Evolutionary conservation across 2,888 invertebrate genomes (phyloP).

Genomic region (Macroteleia sp.): DNA sequence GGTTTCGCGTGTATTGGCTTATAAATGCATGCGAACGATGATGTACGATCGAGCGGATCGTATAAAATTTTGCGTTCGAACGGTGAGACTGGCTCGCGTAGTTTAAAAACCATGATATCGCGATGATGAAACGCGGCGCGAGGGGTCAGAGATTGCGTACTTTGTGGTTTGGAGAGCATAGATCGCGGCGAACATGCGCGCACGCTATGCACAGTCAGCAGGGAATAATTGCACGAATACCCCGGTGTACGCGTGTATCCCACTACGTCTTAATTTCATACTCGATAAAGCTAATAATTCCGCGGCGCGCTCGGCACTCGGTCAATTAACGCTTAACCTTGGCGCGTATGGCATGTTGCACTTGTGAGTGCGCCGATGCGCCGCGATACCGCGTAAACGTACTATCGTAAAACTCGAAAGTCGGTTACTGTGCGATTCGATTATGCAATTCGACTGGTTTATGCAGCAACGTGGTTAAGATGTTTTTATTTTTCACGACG

Average conservation of each 20-base stretch:
- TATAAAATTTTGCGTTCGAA: slow-evolving; percentile 28
- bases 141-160: slow-evolving; percentile 62
- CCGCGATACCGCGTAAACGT: slow-evolving; percentile 33
- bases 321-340: slow-evolving; percentile 75
- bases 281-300: slow-evolving; percentile 78
- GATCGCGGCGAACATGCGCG: slow-evolving; percentile 50
- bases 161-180: slow-evolving; percentile 52
- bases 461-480: too few species aligned
- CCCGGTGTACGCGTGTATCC: slow-evolving; percentile 37
- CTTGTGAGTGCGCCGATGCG: slow-evolving; percentile 14
- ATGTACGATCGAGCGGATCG: slow-evolving; percentile 25
- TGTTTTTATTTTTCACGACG: too few species aligned
- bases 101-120: slow-evolving; percentile 20
- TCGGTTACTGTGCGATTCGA: slow-evolving; percentile 39
- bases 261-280: slow-evolving; percentile 80
- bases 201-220: slow-evolving; percentile 39
- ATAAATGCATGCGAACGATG: slow-evolving; percentile 29
- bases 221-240: slow-evolving; percentile 44
- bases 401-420: slow-evolving; percentile 17
- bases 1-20: slow-evolving; percentile 12
- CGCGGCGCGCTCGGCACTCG: slow-evolving; percentile 67
- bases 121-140: slow-evolving; percentile 55
- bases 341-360: slow-evolving; percentile 61
- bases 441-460: slow-evolving; percentile 3
- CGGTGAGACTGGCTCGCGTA: neutral